Conservation (phyloP, 2,113 vertebrate genomes). For the Pelobates fuscus region DNA sequence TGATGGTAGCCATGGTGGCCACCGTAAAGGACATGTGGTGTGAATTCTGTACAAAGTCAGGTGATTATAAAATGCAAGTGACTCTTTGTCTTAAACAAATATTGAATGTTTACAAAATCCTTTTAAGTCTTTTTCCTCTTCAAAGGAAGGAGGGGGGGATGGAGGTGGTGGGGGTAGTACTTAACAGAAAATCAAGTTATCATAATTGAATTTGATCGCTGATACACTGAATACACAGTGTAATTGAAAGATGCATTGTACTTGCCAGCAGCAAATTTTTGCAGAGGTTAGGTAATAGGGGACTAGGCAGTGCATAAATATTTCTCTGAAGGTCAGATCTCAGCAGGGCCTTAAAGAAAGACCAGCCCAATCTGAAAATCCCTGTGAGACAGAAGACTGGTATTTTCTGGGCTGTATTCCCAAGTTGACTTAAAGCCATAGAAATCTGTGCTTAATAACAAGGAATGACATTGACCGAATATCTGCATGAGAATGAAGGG, state of each 20-base stretch:
- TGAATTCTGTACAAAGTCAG: no score
- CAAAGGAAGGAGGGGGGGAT: no score
- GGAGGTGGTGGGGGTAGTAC: no score
- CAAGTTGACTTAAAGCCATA: conserved; percentile 36
- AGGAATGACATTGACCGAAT: conserved; percentile 6
- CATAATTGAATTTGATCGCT: no score
- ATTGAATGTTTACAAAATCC: no score
- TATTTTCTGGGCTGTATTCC: conserved; percentile 4
- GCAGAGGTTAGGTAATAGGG: background rate
- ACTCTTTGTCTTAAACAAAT: no score
- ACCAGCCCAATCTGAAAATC: conserved; percentile 54
- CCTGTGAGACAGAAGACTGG: conserved; percentile 26
- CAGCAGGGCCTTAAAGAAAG: conserved; percentile 43
- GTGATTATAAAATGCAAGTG: no score
- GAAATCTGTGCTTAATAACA: conserved; percentile 47
- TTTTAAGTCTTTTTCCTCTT: no score
- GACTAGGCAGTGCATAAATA: conserved; percentile 53
- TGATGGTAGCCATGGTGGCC: no score
- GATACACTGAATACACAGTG: no score
- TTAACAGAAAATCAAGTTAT: no score
- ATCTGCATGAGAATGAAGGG: conserved; percentile 44
- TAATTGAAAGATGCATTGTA: background rate
- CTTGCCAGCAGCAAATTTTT: background rate
- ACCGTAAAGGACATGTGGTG: no score
- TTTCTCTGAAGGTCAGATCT: conserved; percentile 52